phyloP scores from a whole-genome alignment of 2,113 vertebrate species.

The Pundamilia nyererei region DNA sequence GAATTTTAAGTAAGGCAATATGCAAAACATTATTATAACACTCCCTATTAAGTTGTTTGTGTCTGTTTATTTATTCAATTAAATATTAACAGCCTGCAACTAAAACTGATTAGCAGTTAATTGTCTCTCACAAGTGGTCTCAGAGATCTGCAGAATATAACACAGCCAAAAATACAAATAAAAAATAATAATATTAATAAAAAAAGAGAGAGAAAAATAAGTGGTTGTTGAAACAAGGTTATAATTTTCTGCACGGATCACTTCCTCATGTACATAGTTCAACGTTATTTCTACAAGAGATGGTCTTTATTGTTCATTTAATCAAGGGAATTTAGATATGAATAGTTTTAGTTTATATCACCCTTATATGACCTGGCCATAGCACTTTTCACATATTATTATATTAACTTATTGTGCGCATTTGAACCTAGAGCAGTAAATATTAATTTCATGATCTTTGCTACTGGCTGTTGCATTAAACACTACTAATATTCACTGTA shows the following conservation, averaged over 20 bases:
- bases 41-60: slow-evolving; percentile 64
- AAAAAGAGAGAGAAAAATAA: neutral
- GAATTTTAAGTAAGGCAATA: slow-evolving; percentile 55
- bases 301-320: neutral
- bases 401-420: neutral
- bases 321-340: neutral
- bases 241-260: neutral
- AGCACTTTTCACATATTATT: neutral
- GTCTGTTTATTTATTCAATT: slow-evolving; percentile 67
- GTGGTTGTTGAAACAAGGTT: neutral
- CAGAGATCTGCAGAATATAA: slow-evolving; percentile 44
- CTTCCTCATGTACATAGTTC: neutral
- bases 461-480: neutral
- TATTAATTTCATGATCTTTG: fast-evolving
- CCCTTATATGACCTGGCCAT: neutral
- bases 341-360: neutral
- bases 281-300: neutral
- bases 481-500: neutral
- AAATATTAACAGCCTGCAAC: slow-evolving; percentile 64
- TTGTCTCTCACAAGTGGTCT: slow-evolving; percentile 45
- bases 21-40: slow-evolving; percentile 57
- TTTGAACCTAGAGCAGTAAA: neutral
- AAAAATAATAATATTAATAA: neutral
- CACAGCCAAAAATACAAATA: slow-evolving; percentile 14
- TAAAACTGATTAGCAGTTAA: slow-evolving; percentile 59